Conservation (phyloP, 2,888 invertebrate species). For the Acrocyrtus sp. region DNA sequence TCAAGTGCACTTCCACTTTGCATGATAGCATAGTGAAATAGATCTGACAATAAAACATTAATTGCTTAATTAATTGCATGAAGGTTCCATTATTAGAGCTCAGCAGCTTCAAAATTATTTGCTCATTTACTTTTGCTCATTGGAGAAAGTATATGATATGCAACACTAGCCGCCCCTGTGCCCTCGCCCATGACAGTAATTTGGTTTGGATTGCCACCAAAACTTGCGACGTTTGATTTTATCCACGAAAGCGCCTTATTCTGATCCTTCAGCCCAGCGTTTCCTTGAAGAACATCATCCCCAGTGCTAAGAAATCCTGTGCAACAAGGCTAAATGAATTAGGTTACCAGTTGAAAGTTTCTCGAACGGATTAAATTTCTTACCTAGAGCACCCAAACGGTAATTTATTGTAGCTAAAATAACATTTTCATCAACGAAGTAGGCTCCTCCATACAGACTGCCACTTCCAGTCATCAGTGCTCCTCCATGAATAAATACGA, state of each 20-base stretch:
- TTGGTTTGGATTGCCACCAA: constrained; percentile 33
- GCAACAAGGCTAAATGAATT: background rate
- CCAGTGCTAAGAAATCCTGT: constrained; percentile 60
- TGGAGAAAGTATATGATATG: constrained; percentile 44
- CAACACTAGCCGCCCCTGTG: constrained; percentile 39
- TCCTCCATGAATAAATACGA: constrained; percentile 55
- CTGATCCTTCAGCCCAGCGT: constrained; percentile 57
- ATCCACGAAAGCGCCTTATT: constrained; percentile 40
- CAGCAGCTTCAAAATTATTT: no score
- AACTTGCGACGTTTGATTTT: constrained; percentile 27
- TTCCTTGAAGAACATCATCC: constrained; percentile 56
- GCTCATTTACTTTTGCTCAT: constrained; percentile 53
- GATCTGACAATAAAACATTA: constrained; percentile 19
- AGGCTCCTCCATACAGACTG: constrained; percentile 42
- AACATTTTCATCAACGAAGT: constrained; percentile 45
- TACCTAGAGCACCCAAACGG: constrained; percentile 48
- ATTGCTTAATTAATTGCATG: no score
- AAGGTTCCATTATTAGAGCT: no score
- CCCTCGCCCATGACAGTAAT: constrained; percentile 43
- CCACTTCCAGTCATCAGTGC: constrained; percentile 43
- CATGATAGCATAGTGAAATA: constrained; percentile 51
- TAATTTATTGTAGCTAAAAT: constrained; percentile 51
- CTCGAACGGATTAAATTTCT: no score
- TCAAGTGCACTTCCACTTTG: constrained; percentile 54
- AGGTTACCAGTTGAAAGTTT: no score